Conservation (phyloP, 2,888 invertebrate species). For the Drymonia ruficornis region DNA sequence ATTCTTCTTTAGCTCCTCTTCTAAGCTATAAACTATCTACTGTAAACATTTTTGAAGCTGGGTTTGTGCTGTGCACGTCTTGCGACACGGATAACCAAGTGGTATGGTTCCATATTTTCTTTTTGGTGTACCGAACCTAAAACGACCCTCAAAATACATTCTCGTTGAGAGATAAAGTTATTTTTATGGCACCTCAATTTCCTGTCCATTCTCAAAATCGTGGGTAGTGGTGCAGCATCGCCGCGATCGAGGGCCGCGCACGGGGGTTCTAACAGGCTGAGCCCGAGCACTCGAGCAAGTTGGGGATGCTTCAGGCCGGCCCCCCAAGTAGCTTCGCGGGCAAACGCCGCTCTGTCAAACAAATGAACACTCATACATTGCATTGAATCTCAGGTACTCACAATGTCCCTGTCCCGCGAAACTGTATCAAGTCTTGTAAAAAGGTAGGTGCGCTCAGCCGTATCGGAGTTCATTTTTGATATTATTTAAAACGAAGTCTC, state of each 20-base stretch:
- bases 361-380: constrained; percentile 7
- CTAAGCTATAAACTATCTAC: too few relatives aligned
- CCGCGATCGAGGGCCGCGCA: constrained; percentile 96
- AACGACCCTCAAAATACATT: too few relatives aligned
- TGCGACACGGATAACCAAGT: too few relatives aligned
- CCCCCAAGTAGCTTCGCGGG: constrained; percentile 94
- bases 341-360: constrained; percentile 90
- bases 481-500: too few relatives aligned
- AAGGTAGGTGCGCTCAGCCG: too few relatives aligned
- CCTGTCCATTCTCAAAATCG: constrained; percentile 83
- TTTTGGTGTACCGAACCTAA: too few relatives aligned
- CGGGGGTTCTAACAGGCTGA: constrained; percentile 93
- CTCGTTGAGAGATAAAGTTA: background rate
- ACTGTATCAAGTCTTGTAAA: too few relatives aligned
- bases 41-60: too few relatives aligned
- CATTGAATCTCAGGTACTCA: constrained; percentile 15
- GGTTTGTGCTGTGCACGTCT: too few relatives aligned
- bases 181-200: constrained; percentile 68
- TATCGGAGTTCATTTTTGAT: too few relatives aligned
- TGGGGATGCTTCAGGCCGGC: constrained; percentile 93
- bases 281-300: constrained; percentile 92
- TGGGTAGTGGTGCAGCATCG: constrained; percentile 93
- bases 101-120: too few relatives aligned
- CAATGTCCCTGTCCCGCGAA: constrained; percentile 4
- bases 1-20: too few relatives aligned